These are phyloP conservation scores for Lateolabrax maculatus DNA, from an alignment of 2,797 vertebrate species.

Conservation along the genomic window DNA sequence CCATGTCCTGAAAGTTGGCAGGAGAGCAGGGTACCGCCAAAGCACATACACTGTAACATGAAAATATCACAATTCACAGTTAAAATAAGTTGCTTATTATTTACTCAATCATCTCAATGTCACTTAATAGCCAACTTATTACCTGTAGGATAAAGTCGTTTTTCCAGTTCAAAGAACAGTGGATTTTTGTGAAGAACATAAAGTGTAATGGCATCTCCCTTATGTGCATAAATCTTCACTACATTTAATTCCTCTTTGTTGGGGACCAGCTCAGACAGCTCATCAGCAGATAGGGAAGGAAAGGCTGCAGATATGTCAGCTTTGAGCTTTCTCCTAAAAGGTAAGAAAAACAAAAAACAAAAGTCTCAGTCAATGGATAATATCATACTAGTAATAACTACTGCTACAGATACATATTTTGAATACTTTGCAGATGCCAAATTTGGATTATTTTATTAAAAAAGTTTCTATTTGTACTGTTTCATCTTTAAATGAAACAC, in stretches of 20 bases:
- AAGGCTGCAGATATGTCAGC: conserved; percentile 88
- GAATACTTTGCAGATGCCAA: not conserved
- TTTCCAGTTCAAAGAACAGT: conserved; percentile 94
- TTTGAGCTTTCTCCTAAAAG: conserved; percentile 93
- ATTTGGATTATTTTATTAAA: not conserved
- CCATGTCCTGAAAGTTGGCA: conserved; percentile 94
- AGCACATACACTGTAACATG: conserved; percentile 93
- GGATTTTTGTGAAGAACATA: conserved; percentile 92
- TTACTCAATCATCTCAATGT: not conserved
- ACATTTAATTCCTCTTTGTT: conserved; percentile 94
- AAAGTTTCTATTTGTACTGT: too few species aligned
- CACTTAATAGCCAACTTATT: conserved; percentile 12
- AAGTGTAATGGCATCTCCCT: conserved; percentile 90
- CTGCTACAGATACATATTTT: not conserved
- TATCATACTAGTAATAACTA: not conserved
- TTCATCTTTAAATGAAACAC: not conserved
- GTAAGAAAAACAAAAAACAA: conserved; percentile 5
- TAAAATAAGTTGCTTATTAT: not conserved
- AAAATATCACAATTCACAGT: conserved; percentile 25
- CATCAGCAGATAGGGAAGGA: conserved; percentile 85
- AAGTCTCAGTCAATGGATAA: not conserved
- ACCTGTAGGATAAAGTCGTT: conserved; percentile 95
- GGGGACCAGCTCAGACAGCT: conserved; percentile 90
- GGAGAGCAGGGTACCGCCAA: conserved; percentile 90
- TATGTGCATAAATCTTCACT: conserved; percentile 92